Evolutionary conservation across 2,888 invertebrate species (phyloP).

Genomic region (Phortica okadai): DNA sequence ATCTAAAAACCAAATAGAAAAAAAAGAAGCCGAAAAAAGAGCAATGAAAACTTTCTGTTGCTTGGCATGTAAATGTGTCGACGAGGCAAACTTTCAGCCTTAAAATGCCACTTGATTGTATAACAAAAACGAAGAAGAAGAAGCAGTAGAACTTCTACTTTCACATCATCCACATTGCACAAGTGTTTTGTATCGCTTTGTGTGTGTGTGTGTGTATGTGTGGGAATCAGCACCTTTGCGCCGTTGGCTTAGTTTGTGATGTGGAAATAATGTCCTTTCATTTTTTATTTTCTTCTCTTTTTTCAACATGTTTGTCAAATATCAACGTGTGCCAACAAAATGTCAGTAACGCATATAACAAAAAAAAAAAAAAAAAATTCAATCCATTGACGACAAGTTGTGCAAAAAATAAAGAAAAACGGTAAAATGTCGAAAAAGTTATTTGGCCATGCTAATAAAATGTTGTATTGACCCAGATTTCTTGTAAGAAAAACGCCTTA

Average conservation of each 20-base stretch:
- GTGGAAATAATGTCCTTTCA: conserved; percentile 58
- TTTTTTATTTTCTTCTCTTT: conserved; percentile 48
- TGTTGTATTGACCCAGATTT: conserved; percentile 10
- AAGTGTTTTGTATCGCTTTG: conserved; percentile 36
- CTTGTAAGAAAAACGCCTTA: too few relatives aligned
- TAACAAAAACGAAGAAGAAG: conserved; percentile 27
- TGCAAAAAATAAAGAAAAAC: conserved; percentile 5
- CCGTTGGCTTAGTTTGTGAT: conserved; percentile 24
- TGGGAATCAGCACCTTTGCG: conserved; percentile 1
- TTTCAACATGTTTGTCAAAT: not conserved
- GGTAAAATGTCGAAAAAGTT: conserved; percentile 1
- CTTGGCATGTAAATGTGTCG: too few relatives aligned
- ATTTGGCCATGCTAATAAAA: not conserved
- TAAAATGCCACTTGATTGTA: conserved; percentile 10
- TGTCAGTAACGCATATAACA: conserved; percentile 32
- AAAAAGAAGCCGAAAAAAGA: too few relatives aligned
- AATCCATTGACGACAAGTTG: not conserved
- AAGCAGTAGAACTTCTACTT: too few relatives aligned
- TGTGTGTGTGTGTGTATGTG: conserved; percentile 11
- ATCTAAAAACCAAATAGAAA: too few relatives aligned
- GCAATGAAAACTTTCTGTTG: too few relatives aligned
- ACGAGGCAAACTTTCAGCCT: not conserved
- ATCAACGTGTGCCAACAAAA: conserved; percentile 32
- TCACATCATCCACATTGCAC: conserved; percentile 40
- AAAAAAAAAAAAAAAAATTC: conserved; percentile 10